Percentiles rank a stretch among this genome's conserved stretches.
Evolutionary conservation across 2,888 invertebrate species (phyloP).

Genomic region (Perizoma affinitatum): DNA sequence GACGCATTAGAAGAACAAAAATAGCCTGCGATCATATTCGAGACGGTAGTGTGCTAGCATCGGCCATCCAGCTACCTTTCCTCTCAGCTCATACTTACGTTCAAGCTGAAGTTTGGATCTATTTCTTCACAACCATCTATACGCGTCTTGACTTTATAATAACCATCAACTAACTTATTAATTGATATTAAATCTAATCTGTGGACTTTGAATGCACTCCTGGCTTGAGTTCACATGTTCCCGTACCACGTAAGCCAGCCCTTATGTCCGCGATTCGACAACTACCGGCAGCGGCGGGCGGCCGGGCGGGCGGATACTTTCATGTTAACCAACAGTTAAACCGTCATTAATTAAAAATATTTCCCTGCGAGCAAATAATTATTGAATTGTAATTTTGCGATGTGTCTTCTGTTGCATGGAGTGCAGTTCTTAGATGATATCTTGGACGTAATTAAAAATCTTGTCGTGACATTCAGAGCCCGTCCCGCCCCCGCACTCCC

Average conservation of each 20-base stretch:
- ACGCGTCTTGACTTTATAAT: constrained; percentile 4
- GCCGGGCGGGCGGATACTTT: constrained; percentile 33
- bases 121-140: constrained; percentile 19
- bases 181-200: not conserved
- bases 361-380: constrained; percentile 61
- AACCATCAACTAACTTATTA: not conserved
- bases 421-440: constrained; percentile 80
- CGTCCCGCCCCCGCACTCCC: constrained; percentile 78
- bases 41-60: constrained; percentile 45
- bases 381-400: constrained; percentile 80
- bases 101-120: constrained; percentile 14
- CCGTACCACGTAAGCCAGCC: constrained; percentile 6
- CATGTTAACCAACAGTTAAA: constrained; percentile 61
- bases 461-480: constrained; percentile 84
- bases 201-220: constrained; percentile 11
- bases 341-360: constrained; percentile 64
- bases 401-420: constrained; percentile 72
- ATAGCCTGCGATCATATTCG: constrained; percentile 82
- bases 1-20: constrained; percentile 82
- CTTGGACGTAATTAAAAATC: constrained; percentile 83
- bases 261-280: constrained; percentile 16
- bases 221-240: constrained; percentile 15
- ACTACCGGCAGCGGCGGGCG: constrained; percentile 11
- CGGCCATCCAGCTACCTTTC: constrained; percentile 31
- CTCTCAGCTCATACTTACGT: constrained; percentile 19